Conservation (phyloP, 2,888 invertebrate species). For the Yponomeuta plumbellus region DNA sequence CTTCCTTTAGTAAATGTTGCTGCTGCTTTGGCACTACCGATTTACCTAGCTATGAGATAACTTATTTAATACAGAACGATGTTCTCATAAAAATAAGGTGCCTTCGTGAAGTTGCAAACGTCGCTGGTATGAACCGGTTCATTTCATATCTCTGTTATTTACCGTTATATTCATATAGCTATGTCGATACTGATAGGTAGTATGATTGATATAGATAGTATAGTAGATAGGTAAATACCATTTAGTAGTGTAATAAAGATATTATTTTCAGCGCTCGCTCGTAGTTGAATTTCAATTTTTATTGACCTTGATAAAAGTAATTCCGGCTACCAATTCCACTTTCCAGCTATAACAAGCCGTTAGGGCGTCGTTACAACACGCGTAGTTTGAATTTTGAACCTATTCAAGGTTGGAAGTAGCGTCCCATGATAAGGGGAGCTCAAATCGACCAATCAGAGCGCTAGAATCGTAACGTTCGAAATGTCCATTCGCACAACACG, state of each 20-base stretch:
- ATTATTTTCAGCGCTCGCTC: no score
- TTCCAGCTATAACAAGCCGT: constrained; percentile 33
- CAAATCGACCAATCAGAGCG: constrained; percentile 48
- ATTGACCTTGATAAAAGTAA: background rate
- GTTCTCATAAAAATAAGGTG: no score
- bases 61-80: no score
- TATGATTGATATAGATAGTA: background rate
- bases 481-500: constrained; percentile 26
- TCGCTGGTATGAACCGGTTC: background rate
- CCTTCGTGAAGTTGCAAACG: no score
- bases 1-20: no score
- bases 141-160: background rate
- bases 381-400: constrained; percentile 39
- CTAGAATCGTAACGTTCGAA: constrained; percentile 51
- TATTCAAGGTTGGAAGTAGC: constrained; percentile 48
- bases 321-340: background rate
- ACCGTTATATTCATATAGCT: background rate
- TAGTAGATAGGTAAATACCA: background rate
- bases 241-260: no score
- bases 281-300: background rate
- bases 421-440: constrained; percentile 56
- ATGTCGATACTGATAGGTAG: background rate
- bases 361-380: constrained; percentile 34
- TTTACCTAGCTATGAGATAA: no score
- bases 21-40: no score